Conservation (phyloP, 2,888 invertebrate species). For the Ophion costatus region DNA sequence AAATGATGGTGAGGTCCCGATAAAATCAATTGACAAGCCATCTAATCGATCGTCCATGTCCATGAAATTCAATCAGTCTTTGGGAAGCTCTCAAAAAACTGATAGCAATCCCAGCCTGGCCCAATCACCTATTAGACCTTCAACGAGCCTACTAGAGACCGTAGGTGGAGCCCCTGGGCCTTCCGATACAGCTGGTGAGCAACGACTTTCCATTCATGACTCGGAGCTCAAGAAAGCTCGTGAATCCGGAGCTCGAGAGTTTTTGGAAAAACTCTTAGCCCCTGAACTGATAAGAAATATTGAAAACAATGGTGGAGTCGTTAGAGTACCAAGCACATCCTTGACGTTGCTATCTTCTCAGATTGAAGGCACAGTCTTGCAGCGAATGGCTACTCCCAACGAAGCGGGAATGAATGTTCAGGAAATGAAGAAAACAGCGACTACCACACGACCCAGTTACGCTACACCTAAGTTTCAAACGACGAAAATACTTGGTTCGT, state of each 20-base stretch:
- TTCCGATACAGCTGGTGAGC: constrained; percentile 9
- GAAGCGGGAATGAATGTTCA: background rate
- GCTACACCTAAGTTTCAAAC: background rate
- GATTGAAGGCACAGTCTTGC: constrained; percentile 1
- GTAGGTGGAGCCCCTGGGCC: constrained; percentile 26
- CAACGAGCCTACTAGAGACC: constrained; percentile 15
- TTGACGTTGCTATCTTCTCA: background rate
- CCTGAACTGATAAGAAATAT: constrained; percentile 61
- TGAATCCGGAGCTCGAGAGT: constrained; percentile 55
- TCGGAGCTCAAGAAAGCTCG: constrained; percentile 41
- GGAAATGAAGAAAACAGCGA: background rate
- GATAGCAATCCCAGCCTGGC: background rate
- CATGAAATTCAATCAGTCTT: background rate
- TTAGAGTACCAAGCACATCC: constrained; percentile 33
- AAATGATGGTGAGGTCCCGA: background rate
- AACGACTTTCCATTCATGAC: constrained; percentile 40
- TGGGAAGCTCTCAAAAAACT: background rate
- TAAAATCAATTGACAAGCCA: background rate
- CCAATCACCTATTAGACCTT: background rate
- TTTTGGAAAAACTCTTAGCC: constrained; percentile 61
- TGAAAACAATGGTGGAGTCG: constrained; percentile 59
- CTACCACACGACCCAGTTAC: background rate
- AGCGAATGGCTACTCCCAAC: background rate
- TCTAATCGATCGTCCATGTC: background rate
- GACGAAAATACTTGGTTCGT: background rate